Evolutionary conservation across 1,140 invertebrate genomes (phyloP), one percentile per base, ranked within the genome.

Genomic region (Papilio helenus): DNA sequence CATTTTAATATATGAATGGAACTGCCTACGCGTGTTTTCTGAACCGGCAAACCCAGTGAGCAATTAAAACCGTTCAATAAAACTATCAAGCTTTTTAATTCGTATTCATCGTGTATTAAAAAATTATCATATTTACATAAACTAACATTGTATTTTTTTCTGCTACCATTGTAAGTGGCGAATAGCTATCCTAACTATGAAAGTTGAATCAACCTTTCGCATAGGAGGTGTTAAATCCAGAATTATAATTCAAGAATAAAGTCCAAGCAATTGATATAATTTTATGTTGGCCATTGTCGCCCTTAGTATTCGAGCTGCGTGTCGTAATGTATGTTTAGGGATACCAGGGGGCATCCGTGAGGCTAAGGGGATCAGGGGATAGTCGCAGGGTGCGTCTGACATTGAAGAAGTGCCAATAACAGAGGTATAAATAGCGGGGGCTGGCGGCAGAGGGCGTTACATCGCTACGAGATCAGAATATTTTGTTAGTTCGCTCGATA

Each of bases 351-450:
- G 87, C 85, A 87, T 84, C 85, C 73, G 82, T 77, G 86, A 87
- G 86, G 85, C 84, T 88, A 85, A 84, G 86, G 86, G 93, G 87
- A 87, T 86, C 82, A 89, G 89, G 89, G 92, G 91, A 91, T 87
- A 84, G 82, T 84, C 88, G 86, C 94, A 95, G 94, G 94, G 94
- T 95, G 94, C 93, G 93, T 85, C 92, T 95, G 94, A 95, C 94
- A 95, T 94, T 95, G 94, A 95, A 95, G 94, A 95, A 95, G 94
- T 94, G 94, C 92, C 94, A 95, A 95, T 95, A 95, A 95, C 92
- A 90, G 92, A 90, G 93, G 94, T 94, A 95, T 95, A 95, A 95
- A 94, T 94, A 93, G 92, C 85, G 86, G 89, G 93, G 92, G 89
- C 88, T 88, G 88, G 86, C 85, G 85, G 83, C 84, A 81, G 81